Conservation (phyloP, 2,888 invertebrate species). For the Tenthredo mesomela region DNA sequence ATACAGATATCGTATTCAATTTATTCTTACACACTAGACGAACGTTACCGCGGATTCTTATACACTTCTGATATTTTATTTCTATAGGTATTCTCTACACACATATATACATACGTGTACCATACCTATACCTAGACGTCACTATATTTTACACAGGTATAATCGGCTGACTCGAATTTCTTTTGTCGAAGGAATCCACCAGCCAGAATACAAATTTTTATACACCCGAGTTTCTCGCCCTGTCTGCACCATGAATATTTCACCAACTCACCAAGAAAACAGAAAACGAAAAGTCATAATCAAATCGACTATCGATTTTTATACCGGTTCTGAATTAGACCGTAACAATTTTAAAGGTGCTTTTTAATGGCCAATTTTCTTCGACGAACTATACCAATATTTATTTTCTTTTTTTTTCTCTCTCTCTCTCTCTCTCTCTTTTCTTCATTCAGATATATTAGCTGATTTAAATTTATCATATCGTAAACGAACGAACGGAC, state of each 20-base stretch:
- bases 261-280: not conserved
- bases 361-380: not conserved
- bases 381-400: not conserved
- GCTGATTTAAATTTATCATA: no score
- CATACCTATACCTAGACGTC: not conserved
- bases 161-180: conserved; percentile 42
- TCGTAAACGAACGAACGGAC: not conserved
- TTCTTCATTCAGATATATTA: not conserved
- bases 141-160: conserved; percentile 1
- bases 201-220: conserved; percentile 32
- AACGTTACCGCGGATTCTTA: not conserved
- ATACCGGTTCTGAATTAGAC: not conserved
- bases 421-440: not conserved
- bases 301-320: not conserved
- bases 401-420: not conserved
- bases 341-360: not conserved
- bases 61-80: not conserved
- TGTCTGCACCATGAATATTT: conserved; percentile 34
- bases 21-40: conserved; percentile 16
- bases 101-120: not conserved
- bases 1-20: conserved; percentile 25
- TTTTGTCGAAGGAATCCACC: conserved; percentile 30
- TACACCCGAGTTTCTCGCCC: conserved; percentile 28
- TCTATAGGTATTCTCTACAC: not conserved
- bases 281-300: not conserved